phyloP scores from a whole-genome alignment of 2,797 vertebrate species.

The Arrhamphus sclerolepis region DNA sequence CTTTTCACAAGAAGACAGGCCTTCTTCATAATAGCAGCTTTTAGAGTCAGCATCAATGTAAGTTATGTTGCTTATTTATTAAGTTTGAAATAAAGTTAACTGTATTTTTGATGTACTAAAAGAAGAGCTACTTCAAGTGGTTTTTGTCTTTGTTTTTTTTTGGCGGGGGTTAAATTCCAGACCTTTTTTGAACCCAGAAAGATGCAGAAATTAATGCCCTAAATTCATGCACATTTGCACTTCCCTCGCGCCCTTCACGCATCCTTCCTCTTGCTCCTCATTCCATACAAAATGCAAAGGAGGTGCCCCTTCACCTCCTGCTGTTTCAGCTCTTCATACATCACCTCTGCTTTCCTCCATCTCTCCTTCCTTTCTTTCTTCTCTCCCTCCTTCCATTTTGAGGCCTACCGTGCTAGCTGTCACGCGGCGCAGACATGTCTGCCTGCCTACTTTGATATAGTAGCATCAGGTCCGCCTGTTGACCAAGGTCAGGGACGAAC shows the following conservation, averaged over 20 bases:
- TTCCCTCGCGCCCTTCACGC: constrained; percentile 75
- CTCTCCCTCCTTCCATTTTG: constrained; percentile 28
- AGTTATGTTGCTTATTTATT: too few species aligned
- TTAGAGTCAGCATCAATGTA: too few species aligned
- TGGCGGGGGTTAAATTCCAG: too few species aligned
- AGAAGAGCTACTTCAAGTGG: too few species aligned
- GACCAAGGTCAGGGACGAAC: constrained; percentile 87
- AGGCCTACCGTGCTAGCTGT: constrained; percentile 37
- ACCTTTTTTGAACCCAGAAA: too few species aligned
- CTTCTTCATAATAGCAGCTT: too few species aligned
- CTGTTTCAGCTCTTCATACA: constrained; percentile 49
- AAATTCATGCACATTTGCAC: not conserved
- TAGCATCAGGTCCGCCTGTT: constrained; percentile 81
- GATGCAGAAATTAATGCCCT: too few species aligned
- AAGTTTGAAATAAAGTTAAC: too few species aligned
- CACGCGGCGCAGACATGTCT: constrained; percentile 56
- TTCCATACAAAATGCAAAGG: constrained; percentile 84
- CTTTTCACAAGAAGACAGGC: not conserved
- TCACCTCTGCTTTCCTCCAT: constrained; percentile 1
- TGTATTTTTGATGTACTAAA: too few species aligned
- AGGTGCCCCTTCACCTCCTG: constrained; percentile 61
- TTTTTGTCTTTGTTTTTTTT: too few species aligned
- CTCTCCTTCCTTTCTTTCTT: constrained; percentile 15
- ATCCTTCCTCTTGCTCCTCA: constrained; percentile 82
- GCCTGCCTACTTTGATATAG: constrained; percentile 75